Evolutionary conservation across 2,113 vertebrate genomes (phyloP).

Genomic region (Ochotona curzoniae): DNA sequence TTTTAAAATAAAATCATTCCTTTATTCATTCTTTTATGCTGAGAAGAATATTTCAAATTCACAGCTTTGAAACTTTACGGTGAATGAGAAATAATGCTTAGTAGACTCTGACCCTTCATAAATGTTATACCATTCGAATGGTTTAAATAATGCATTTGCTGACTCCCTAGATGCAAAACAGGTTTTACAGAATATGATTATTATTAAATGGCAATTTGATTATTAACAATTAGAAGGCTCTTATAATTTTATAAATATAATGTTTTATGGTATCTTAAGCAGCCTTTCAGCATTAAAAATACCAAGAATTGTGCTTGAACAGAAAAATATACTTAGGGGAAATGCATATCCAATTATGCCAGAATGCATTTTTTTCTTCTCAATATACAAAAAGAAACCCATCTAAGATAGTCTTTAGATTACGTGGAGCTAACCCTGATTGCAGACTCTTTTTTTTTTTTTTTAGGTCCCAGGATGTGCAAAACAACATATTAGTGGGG

Average conservation of each 20-base stretch:
- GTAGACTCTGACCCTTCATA: slow-evolving; percentile 51
- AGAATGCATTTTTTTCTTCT: slow-evolving; percentile 10
- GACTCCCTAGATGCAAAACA: slow-evolving; percentile 17
- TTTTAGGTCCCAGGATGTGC: neutral
- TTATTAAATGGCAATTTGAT: slow-evolving; percentile 32
- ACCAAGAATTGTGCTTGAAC: neutral
- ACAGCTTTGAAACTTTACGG: slow-evolving; percentile 53
- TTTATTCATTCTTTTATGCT: neutral
- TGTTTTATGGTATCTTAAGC: slow-evolving; percentile 3
- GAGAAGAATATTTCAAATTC: slow-evolving; percentile 60
- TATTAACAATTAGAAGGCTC: slow-evolving; percentile 50
- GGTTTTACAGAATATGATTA: slow-evolving; percentile 57
- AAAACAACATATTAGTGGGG: slow-evolving; percentile 2
- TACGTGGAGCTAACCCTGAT: neutral
- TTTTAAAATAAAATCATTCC: slow-evolving; percentile 41
- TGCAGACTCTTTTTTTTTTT: slow-evolving; percentile 12
- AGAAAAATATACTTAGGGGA: neutral
- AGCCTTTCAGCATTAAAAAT: slow-evolving; percentile 29
- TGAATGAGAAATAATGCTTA: slow-evolving; percentile 63
- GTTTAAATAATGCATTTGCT: slow-evolving; percentile 61
- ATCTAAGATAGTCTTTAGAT: slow-evolving; percentile 6
- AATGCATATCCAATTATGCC: neutral
- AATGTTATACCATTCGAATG: neutral
- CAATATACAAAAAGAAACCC: slow-evolving; percentile 42
- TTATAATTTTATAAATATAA: slow-evolving; percentile 58